Base-by-base conservation (phyloP, 2,113 vertebrate genomes). In the Leptosomus discolor region DNA sequence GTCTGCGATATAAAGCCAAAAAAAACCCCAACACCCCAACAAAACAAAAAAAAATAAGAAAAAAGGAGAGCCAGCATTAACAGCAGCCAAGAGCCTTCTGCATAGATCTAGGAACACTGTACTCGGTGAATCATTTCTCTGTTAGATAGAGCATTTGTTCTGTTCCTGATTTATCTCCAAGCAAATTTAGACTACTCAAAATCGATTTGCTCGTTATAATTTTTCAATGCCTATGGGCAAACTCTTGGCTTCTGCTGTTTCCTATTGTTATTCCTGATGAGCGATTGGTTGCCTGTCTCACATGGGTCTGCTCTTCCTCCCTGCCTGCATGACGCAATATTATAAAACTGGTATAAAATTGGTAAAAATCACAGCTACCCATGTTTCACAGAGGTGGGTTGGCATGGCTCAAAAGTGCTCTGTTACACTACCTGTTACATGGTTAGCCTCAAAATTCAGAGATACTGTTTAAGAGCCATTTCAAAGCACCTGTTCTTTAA, bases 91-190 rank as follows among this genome's bases (percentile, higher is more conserved):
- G 81, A 90, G 61, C n/a, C 14, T 96, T 92, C 70, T 88, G 32
- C 74, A 61, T 87, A 90, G 87, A 73, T 96, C 80, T 73, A 95
- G 92, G 91, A 94, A 88, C 67, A 43, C 74, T 83, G 53, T 29
- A 61, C 53, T 65, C 73, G 87, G 74, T 94, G 95, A 97, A 95
- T 96, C 93, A 96, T 90, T 95, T 74, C 39, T 87, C 75, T 93
- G 88, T 83, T 95, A 88, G 73, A 91, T 92, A 30, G 75, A 96
- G 92, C 96, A 88, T 88, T 97, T 97, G 95, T 90, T 97, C 82
- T 3, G 74, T 81, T 93, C 94, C 92, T 95, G 70, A 96, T 96
- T 96, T 96, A 97, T 96, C 95, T 97, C 85, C 95, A 86, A 94
- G 90, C 88, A 97, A 95, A 96, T 93, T 94, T 92, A 96, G 88